phyloP scores from a whole-genome alignment of 2,113 vertebrate species.

The Dipodomys merriami region DNA sequence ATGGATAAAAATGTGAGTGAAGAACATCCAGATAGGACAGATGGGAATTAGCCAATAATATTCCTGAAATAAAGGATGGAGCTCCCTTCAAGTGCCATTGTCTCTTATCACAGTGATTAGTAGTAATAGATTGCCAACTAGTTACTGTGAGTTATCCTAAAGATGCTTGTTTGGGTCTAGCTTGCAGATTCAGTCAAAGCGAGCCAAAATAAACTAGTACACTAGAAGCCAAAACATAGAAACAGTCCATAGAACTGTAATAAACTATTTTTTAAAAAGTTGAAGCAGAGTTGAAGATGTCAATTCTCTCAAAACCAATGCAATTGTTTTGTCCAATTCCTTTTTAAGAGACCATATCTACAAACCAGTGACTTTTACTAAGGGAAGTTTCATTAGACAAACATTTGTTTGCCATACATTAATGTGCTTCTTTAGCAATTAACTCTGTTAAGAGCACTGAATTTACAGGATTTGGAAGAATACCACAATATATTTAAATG shows the following conservation, averaged over 20 bases:
- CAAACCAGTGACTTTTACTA: slow-evolving; percentile 42
- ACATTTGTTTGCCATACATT: slow-evolving; percentile 49
- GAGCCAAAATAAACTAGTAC: neutral
- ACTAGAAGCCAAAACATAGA: neutral
- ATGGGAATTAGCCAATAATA: neutral
- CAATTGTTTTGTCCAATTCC: neutral
- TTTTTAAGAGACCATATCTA: slow-evolving; percentile 43
- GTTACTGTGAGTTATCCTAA: neutral
- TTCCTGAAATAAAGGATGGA: neutral
- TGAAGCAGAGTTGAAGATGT: neutral
- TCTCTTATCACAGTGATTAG: neutral
- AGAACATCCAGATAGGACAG: neutral
- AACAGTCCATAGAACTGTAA: neutral
- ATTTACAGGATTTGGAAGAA: slow-evolving; percentile 71
- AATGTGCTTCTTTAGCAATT: slow-evolving; percentile 63
- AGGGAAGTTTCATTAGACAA: slow-evolving; percentile 41
- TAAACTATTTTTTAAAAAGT: neutral
- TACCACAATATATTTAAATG: slow-evolving; percentile 69
- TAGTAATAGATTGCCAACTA: neutral
- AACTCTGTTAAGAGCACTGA: slow-evolving; percentile 55
- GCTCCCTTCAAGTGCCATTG: neutral
- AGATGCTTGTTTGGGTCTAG: slow-evolving; percentile 10
- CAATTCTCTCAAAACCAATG: neutral
- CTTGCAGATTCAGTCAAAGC: neutral
- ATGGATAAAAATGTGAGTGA: neutral